These are phyloP conservation scores for Crepidodera aurea DNA, from an alignment of 2,888 invertebrate genomes.

Conservation along the genomic window DNA sequence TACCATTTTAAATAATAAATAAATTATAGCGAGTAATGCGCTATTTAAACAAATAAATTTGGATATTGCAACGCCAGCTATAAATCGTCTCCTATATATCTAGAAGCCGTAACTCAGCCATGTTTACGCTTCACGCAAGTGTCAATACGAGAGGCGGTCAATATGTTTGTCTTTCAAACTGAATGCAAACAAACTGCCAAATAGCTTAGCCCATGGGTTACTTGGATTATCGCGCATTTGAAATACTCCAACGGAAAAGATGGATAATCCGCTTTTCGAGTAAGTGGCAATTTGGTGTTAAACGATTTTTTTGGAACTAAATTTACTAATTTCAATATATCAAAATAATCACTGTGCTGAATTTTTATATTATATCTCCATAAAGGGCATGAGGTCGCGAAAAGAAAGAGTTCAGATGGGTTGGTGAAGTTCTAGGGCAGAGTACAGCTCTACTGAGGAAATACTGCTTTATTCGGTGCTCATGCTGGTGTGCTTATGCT, in stretches of 20 bases:
- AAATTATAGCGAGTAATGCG: background rate
- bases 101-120: conserved; percentile 34
- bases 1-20: background rate
- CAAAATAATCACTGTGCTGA: too few relatives aligned
- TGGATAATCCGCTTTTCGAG: background rate
- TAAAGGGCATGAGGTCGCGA: too few relatives aligned
- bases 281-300: background rate
- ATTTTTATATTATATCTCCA: too few relatives aligned
- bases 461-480: too few relatives aligned
- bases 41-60: conserved; percentile 10
- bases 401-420: too few relatives aligned
- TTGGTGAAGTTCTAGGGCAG: too few relatives aligned
- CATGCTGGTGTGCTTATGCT: too few relatives aligned
- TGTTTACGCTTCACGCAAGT: conserved; percentile 35
- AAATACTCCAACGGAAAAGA: background rate
- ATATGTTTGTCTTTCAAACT: conserved; percentile 39
- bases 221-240: conserved; percentile 25
- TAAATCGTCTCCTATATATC: conserved; percentile 19
- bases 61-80: conserved; percentile 1
- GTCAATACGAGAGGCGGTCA: conserved; percentile 38
- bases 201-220: conserved; percentile 18
- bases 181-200: conserved; percentile 32
- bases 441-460: too few relatives aligned
- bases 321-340: too few relatives aligned
- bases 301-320: background rate